These are phyloP conservation scores for Kryptopterus vitreolus DNA, from an alignment of 2,797 vertebrate genomes.

Conservation along the genomic window DNA sequence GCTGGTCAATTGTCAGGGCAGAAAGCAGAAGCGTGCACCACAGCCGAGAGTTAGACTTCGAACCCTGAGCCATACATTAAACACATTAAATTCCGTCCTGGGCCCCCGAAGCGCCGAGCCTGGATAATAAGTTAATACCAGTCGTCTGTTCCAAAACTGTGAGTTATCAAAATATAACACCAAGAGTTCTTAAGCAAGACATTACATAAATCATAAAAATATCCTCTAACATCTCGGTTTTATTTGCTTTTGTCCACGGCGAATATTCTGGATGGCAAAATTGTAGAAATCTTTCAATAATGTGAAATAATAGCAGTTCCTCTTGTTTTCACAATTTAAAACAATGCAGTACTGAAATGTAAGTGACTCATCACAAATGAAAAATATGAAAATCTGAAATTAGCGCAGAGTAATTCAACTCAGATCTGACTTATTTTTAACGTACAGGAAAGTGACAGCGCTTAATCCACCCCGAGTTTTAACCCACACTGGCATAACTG, in stretches of 20 bases:
- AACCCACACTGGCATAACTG: no score
- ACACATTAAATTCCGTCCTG: constrained; percentile 16
- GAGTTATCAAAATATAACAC: no score
- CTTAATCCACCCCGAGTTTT: no score
- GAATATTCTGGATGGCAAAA: background rate
- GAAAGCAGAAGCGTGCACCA: constrained; percentile 34
- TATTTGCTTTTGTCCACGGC: background rate
- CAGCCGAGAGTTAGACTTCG: constrained; percentile 46
- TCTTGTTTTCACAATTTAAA: background rate
- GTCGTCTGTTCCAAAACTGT: background rate
- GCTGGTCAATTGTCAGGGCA: constrained; percentile 57
- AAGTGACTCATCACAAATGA: no score
- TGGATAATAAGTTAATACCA: background rate
- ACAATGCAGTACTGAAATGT: no score
- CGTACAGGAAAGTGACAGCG: no score
- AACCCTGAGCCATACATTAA: constrained; percentile 34
- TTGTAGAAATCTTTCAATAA: background rate
- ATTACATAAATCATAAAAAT: no score
- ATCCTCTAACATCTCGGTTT: background rate
- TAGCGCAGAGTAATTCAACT: background rate
- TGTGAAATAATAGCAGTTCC: background rate
- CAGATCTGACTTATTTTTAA: background rate
- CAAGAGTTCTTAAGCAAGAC: no score
- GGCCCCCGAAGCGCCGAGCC: background rate
- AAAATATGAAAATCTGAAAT: background rate